Percentiles rank a stretch among this genome's conserved stretches.
Evolutionary conservation across 2,888 invertebrate species (phyloP).

Genomic region (Coecobrya sp.): DNA sequence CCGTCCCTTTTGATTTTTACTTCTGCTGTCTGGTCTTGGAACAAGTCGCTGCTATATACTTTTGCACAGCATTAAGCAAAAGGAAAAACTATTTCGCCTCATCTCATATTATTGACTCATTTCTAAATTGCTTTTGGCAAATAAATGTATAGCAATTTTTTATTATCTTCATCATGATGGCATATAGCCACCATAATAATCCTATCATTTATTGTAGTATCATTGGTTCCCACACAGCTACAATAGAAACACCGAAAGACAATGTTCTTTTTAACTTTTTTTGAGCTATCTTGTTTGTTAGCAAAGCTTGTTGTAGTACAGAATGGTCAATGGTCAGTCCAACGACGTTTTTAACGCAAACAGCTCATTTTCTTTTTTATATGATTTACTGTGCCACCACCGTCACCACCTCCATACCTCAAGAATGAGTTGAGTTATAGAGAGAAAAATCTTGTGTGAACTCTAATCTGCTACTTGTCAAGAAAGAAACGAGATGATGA

Average conservation of each 20-base stretch:
- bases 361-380: conserved; percentile 40
- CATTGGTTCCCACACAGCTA: conserved; percentile 25
- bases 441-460: conserved; percentile 19
- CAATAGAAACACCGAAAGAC: neutral
- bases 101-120: neutral
- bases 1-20: neutral
- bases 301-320: neutral
- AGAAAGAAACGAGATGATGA: neutral
- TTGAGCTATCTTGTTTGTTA: neutral
- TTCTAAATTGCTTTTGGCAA: conserved; percentile 60
- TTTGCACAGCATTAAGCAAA: neutral
- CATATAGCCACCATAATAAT: conserved; percentile 28
- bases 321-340: conserved; percentile 28
- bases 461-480: neutral
- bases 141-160: conserved; percentile 21
- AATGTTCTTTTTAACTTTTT: neutral
- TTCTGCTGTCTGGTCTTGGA: neutral
- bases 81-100: neutral
- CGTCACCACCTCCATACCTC: neutral
- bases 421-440: too few species aligned
- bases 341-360: conserved; percentile 33
- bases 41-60: neutral
- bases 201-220: conserved; percentile 1
- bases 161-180: conserved; percentile 3
- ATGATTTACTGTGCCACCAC: conserved; percentile 5